Percentiles rank a stretch among this genome's conserved stretches.
phyloP scores from a whole-genome alignment of 2,113 vertebrate species.

The Vanacampus margaritifer region DNA sequence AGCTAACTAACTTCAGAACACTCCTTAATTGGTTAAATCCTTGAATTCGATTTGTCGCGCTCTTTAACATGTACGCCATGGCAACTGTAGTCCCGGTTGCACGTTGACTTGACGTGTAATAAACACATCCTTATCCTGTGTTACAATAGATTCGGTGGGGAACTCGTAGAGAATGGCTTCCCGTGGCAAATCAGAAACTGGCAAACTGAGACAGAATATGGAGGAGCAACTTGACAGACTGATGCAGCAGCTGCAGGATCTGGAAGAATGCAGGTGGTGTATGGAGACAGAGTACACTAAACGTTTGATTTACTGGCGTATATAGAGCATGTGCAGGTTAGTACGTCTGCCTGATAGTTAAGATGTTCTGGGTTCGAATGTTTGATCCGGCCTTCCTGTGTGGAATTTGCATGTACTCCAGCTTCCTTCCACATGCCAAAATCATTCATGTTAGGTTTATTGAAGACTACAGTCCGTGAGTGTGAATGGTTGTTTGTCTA shows the following conservation, averaged over 20 bases:
- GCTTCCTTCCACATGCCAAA: neutral
- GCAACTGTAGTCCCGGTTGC: neutral
- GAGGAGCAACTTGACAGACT: slow-evolving; percentile 95
- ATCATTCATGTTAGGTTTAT: neutral
- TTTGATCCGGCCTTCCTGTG: neutral
- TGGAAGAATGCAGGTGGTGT: slow-evolving; percentile 93
- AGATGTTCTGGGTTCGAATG: neutral
- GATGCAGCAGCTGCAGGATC: slow-evolving; percentile 95
- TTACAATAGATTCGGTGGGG: neutral
- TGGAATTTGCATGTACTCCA: neutral
- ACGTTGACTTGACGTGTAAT: neutral
- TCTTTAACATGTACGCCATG: neutral
- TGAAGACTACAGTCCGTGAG: neutral
- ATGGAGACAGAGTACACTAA: neutral
- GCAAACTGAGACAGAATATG: slow-evolving; percentile 92
- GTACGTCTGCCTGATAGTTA: neutral
- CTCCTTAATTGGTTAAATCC: neutral
- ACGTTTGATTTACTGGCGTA: neutral
- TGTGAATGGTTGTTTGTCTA: neutral
- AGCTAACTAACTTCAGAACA: slow-evolving; percentile 16
- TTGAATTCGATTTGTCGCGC: neutral
- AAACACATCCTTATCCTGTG: neutral
- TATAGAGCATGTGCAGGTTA: neutral
- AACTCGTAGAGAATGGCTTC: slow-evolving; percentile 81
- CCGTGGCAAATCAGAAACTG: slow-evolving; percentile 90